These are phyloP conservation scores for Chlorodrepanis virens DNA, from an alignment of 2,113 vertebrate genomes.

Conservation along the genomic window DNA sequence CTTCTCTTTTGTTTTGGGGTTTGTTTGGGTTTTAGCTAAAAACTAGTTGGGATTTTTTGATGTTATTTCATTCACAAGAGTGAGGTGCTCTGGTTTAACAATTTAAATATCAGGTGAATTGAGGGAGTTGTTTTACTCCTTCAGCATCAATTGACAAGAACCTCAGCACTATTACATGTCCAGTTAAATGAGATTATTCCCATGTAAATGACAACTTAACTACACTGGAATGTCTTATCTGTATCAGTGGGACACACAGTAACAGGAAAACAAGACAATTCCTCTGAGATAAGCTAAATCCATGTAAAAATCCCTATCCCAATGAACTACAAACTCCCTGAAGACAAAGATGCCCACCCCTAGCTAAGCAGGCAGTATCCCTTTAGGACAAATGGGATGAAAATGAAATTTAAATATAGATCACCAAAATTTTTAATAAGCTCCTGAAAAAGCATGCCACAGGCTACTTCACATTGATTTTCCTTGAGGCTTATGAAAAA, in stretches of 20 bases:
- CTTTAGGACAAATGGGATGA: not conserved
- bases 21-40: not conserved
- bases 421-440: not conserved
- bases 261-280: not conserved
- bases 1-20: rapidly evolving
- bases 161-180: not conserved
- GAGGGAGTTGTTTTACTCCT: not conserved
- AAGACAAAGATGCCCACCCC: not conserved
- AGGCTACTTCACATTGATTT: not conserved
- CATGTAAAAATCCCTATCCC: not conserved
- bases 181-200: not conserved
- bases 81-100: not conserved
- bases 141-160: not conserved
- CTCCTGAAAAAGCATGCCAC: not conserved
- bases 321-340: not conserved
- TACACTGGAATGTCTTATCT: not conserved
- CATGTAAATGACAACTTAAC: not conserved
- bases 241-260: not conserved
- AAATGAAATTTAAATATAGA: not conserved
- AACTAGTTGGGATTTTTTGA: not conserved
- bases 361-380: not conserved
- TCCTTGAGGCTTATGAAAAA: not conserved
- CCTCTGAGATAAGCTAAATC: not conserved
- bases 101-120: not conserved
- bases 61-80: not conserved